Base-by-base conservation (phyloP, 2,113 vertebrate genomes). In the Hucho hucho region DNA sequence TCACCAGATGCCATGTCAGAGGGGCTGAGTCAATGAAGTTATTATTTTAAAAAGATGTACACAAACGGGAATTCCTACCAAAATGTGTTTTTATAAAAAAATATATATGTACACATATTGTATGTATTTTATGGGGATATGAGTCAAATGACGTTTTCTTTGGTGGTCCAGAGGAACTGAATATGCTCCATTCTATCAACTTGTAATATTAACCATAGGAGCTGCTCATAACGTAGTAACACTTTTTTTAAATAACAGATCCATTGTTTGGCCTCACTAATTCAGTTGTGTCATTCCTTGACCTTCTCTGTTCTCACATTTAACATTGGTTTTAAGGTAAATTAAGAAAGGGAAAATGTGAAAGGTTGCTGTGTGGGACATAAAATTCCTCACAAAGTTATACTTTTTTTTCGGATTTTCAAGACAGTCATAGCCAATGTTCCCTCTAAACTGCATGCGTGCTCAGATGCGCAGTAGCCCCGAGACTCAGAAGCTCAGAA, bases 261-360 rank as follows among this genome's bases (percentile, higher is more conserved):
- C 47, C 65, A 72, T 76, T 22, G 25, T 63, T 79, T 74, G 9
- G 72, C 70, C 20, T 69, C 9, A 28, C 64, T 70, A 68, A 79
- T 81, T 76, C 61, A 64, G 58, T 75, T 74, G 22, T 72, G 75
- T 64, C 53, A 68, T 76, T 74, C 65, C 47, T 26, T 83, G 61
- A 81, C 72, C 53, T 76, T 76, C 70, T 61, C 37, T 63, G 20
- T 78, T 69, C 32, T 73, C 72, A 76, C 77, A 78, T 37, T 74
- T 69, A 69, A 64, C 22, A 47, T 67, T 28, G 68, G 64, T 72
- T 75, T 82, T 77, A 67, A 74, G 64, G 64, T 80, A 75, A 73
- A 79, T 78, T 81, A 79, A 72, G 76, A 77, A 85, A 73, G 77
- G 53, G 25, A 46, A 79, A 83, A 80, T 75, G 73, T 73, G 73